These are phyloP conservation scores for Cremastinae sp. DNA, from an alignment of 2,888 invertebrate genomes.

Conservation along the genomic window DNA sequence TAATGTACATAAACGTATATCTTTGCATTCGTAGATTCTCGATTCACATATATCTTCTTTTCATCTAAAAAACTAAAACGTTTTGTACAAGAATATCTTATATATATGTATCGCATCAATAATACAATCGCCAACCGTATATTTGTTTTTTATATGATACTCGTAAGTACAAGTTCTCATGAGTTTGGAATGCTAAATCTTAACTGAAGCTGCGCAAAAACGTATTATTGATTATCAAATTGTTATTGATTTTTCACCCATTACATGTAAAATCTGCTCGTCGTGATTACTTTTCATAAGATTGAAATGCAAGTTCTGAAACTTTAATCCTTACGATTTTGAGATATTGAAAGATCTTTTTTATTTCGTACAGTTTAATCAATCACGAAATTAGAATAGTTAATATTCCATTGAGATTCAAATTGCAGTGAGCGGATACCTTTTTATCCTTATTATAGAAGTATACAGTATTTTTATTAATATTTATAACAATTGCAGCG, in stretches of 20 bases:
- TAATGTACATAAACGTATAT: slow-evolving; percentile 21
- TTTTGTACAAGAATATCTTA: slow-evolving; percentile 58
- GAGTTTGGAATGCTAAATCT: not conserved
- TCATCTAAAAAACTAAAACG: slow-evolving; percentile 21
- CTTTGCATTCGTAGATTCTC: slow-evolving; percentile 36
- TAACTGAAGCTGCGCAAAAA: not conserved
- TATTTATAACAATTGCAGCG: slow-evolving; percentile 27
- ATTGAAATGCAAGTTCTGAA: slow-evolving; percentile 22
- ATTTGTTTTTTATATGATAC: slow-evolving; percentile 21
- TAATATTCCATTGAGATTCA: slow-evolving; percentile 31
- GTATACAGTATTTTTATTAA: slow-evolving; percentile 39
- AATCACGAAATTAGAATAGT: not conserved
- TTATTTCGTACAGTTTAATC: too few relatives aligned
- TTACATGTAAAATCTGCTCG: too few relatives aligned
- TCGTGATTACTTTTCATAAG: slow-evolving; percentile 28
- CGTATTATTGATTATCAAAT: not conserved
- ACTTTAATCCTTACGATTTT: not conserved
- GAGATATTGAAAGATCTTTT: too few relatives aligned
- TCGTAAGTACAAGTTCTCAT: slow-evolving; percentile 26
- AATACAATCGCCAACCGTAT: slow-evolving; percentile 39
- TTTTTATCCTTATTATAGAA: slow-evolving; percentile 19
- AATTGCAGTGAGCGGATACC: slow-evolving; percentile 29
- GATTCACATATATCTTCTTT: slow-evolving; percentile 24
- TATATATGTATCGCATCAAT: slow-evolving; percentile 41
- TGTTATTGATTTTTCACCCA: slow-evolving; percentile 2